Conservation (phyloP, 2,113 vertebrate species). For the Chelonoidis abingdonii region DNA sequence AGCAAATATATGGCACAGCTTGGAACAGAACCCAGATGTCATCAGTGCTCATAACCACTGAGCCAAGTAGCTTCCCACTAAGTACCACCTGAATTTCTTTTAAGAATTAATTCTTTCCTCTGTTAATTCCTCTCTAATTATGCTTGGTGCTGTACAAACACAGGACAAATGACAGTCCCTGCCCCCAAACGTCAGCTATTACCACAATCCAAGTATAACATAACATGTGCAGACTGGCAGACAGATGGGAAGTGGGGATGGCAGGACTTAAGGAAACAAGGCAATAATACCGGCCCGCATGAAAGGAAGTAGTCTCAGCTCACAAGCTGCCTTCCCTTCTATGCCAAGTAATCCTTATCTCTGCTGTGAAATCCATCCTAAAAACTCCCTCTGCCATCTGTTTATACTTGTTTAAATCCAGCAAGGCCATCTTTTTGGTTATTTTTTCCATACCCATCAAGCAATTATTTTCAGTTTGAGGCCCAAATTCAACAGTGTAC, state of each 20-base stretch:
- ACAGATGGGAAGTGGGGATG: background rate
- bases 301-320: background rate
- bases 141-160: background rate
- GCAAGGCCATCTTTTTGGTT: background rate
- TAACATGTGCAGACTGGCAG: background rate
- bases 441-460: background rate
- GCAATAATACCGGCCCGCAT: background rate
- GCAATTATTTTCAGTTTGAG: background rate
- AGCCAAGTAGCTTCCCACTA: background rate
- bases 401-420: background rate
- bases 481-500: background rate
- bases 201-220: background rate
- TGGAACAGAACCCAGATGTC: background rate
- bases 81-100: background rate
- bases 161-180: background rate
- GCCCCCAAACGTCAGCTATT: background rate
- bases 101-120: background rate
- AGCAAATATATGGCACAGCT: background rate
- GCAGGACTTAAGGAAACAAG: background rate
- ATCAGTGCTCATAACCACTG: background rate
- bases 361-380: background rate
- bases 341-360: background rate
- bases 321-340: background rate
- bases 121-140: background rate
- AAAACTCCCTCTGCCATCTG: background rate